Base-by-base conservation (phyloP, 2,888 invertebrate species). In the Clunio marinus region DNA sequence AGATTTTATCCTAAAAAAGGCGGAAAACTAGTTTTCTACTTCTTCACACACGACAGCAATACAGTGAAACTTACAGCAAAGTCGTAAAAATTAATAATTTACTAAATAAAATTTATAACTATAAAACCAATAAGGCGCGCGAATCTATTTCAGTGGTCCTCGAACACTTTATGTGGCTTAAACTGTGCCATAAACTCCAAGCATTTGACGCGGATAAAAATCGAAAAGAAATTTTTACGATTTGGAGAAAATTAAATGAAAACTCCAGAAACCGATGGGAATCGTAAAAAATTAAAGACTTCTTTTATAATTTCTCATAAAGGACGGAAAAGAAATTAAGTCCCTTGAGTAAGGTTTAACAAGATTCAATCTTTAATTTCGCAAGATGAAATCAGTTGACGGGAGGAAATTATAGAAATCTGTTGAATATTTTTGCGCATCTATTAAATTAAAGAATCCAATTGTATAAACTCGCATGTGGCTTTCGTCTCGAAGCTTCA, bases 101-200 rank as follows among this genome's bases (percentile, higher is more conserved):
- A n/a, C 10, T 41, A 41, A 41, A 41, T 41, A 41, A 41, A 41
- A 41, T 41, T 41, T 41, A 41, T 41, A 10, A 15, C 41, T 2
- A 41, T 41, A 5, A 41, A 41, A 41, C 41, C 41, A 41, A 41
- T 41, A 41, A 41, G 41, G 41, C 41, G 41, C 41, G 41, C 41
- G 15, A 41, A 10, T 41, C 41, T 41, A n/a, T 41, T 41, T 41
- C 15, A 41, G 41, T 41, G 41, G n/a, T 41, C 41, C 41, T 10
- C 41, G 41, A 41, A 15, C 10, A 10, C 4, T n/a, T n/a, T n/a
- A n/a, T n/a, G n/a, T n/a, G n/a, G n/a, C n/a, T n/a, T 4, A 32
- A 32, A 32, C 5, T 7, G 32, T 7, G 32, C 8, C n/a, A 41
- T 41, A 41, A 41, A 41, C 10, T n/a, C 15, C 10, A 41, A 41